Base-by-base conservation (phyloP, 2,797 vertebrate genomes). In the Leptodactylus fallax region DNA sequence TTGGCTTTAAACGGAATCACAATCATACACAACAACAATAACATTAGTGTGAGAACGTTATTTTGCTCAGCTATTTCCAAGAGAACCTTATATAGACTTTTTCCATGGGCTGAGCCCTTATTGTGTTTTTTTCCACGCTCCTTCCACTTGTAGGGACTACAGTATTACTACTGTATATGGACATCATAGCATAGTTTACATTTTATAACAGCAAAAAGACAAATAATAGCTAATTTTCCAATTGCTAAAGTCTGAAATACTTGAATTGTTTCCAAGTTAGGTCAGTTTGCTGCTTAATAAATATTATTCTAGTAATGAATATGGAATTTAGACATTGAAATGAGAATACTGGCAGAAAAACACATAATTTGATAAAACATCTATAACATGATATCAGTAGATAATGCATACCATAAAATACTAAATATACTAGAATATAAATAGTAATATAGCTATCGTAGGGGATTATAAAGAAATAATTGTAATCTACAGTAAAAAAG, bases 1-100 rank as follows among this genome's bases (percentile, higher is more conserved):
- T 77, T 89, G 78, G 23, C 85, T 89, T 86, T 83, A 69, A 78
- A 82, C 21, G 65, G 27, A 82, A 89, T 58, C 47, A 82, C 58
- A 86, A 67, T 56, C 84, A 86, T 85, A 88, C 87, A 85, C 88
- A 89, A 89, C 53, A 89, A 85, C 78, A 88, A 89, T 85, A 89
- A 67, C 69, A 85, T 87, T 83, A 87, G 47, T 87, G 79, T 87
- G 87, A 85, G 87, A 88, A 85, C 7, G 60, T 78, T 79, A 81
- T 86, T 81, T 87, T 82, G 45, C 45, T 74, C 16, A 65, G 71
- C 80, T 16, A 87, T 77, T 82, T 87, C 69, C 60, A 87, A 83
- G 58, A 83, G 53, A 87, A 65, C 86, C 86, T 82, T 87, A 81
- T 83, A 82, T 77, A 83, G 80, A 65, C 71, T 77, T 81, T 80